phyloP scores from a whole-genome alignment of 2,888 invertebrate genomes.

The Drosophila stalkeri region DNA sequence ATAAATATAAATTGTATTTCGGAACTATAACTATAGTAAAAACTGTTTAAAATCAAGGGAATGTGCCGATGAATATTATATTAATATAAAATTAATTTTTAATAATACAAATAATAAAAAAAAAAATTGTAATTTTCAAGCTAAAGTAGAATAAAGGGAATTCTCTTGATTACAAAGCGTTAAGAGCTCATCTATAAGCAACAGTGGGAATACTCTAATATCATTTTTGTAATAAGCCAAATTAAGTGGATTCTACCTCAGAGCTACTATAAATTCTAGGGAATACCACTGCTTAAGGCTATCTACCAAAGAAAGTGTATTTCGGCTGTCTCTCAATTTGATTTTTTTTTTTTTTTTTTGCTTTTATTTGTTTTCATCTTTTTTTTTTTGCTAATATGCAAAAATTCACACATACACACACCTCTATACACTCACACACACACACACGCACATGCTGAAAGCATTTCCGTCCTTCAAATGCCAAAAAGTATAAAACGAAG shows the following conservation, averaged over 20 bases:
- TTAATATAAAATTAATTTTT: no score
- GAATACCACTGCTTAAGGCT: not conserved
- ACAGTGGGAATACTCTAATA: not conserved
- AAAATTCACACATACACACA: conserved; percentile 57
- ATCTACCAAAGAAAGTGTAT: conserved; percentile 19
- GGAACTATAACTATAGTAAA: not conserved
- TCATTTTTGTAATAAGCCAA: no score
- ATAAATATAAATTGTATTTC: not conserved
- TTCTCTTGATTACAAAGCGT: not conserved
- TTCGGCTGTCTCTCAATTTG: not conserved
- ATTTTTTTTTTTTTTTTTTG: conserved; percentile 6
- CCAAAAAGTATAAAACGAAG: conserved; percentile 26
- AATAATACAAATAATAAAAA: no score
- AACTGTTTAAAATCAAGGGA: not conserved
- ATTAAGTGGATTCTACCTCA: no score
- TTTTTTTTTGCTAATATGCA: conserved; percentile 69
- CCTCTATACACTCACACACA: conserved; percentile 36
- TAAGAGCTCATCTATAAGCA: not conserved
- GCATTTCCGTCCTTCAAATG: conserved; percentile 77
- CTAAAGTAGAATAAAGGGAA: not conserved
- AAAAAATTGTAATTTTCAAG: not conserved
- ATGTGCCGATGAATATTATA: not conserved
- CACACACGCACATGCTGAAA: conserved; percentile 38
- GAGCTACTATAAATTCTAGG: not conserved
- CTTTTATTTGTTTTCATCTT: conserved; percentile 46